These are phyloP conservation scores for Pegea sp. DNA, from an alignment of 23 tunicate species.

Conservation along the genomic window DNA sequence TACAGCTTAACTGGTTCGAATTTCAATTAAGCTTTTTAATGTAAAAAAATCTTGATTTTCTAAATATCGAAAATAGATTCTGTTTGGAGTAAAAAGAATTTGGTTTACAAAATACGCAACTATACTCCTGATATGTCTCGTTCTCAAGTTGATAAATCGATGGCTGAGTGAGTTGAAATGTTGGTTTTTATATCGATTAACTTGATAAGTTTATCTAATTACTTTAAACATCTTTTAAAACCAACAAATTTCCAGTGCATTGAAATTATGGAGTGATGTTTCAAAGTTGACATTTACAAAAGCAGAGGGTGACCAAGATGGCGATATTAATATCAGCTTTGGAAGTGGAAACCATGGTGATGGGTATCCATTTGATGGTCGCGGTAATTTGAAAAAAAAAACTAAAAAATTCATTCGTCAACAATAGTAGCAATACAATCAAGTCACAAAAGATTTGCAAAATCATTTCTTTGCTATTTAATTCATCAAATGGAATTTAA, in stretches of 20 bases:
- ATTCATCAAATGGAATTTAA: too few species aligned
- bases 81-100: constrained; percentile 21
- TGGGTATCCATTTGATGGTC: constrained; percentile 58
- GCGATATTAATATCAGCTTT: constrained; percentile 45
- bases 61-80: too few species aligned
- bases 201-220: not conserved
- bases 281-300: not conserved
- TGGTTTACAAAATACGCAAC: constrained; percentile 50
- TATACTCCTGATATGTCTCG: constrained; percentile 47
- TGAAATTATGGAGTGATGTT: not conserved
- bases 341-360: constrained; percentile 48
- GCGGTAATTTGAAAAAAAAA: constrained; percentile 10
- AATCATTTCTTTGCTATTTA: too few species aligned
- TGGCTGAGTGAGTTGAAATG: constrained; percentile 16
- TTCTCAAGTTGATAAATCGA: constrained; percentile 21
- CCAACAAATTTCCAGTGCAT: not conserved
- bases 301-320: constrained; percentile 7
- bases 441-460: too few species aligned
- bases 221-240: not conserved
- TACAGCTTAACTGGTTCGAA: too few species aligned
- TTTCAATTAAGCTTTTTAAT: too few species aligned
- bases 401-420: not conserved
- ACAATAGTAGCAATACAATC: too few species aligned
- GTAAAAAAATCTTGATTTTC: too few species aligned
- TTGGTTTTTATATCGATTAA: not conserved